Percentiles rank a stretch among this genome's conserved stretches.
phyloP scores from a whole-genome alignment of 1,140 invertebrate genomes.

The Mizuhopecten yessoensis region DNA sequence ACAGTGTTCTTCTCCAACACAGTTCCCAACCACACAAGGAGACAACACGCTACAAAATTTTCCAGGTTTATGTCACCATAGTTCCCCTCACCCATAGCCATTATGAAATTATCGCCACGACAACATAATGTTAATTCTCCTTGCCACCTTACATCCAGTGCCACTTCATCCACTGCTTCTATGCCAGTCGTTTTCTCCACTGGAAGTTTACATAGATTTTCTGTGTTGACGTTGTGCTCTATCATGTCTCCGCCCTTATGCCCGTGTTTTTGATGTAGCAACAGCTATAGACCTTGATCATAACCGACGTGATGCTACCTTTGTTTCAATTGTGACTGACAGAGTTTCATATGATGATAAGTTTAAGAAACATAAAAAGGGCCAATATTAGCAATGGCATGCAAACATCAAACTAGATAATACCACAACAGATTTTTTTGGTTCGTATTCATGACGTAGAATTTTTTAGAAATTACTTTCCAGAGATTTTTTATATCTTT shows the following conservation, averaged over 20 bases:
- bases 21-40: neutral
- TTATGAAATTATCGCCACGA: constrained; percentile 17
- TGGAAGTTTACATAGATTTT: neutral
- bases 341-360: too few species aligned
- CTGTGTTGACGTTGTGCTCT: neutral
- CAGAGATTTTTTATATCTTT: too few species aligned
- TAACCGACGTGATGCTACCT: neutral
- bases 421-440: too few species aligned
- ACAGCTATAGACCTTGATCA: neutral
- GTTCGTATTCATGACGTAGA: too few species aligned
- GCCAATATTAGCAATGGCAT: too few species aligned
- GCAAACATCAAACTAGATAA: too few species aligned
- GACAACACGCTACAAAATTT: neutral
- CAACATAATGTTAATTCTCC: neutral
- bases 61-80: neutral
- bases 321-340: too few species aligned
- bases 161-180: neutral
- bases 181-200: neutral
- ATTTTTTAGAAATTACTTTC: too few species aligned
- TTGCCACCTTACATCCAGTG: neutral
- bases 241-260: neutral
- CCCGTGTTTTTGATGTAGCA: neutral
- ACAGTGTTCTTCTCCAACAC: neutral
- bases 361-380: too few species aligned
- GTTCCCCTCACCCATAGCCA: neutral